These are phyloP conservation scores for Corythoichthys intestinalis DNA, from an alignment of 2,113 vertebrate genomes.

Conservation along the genomic window DNA sequence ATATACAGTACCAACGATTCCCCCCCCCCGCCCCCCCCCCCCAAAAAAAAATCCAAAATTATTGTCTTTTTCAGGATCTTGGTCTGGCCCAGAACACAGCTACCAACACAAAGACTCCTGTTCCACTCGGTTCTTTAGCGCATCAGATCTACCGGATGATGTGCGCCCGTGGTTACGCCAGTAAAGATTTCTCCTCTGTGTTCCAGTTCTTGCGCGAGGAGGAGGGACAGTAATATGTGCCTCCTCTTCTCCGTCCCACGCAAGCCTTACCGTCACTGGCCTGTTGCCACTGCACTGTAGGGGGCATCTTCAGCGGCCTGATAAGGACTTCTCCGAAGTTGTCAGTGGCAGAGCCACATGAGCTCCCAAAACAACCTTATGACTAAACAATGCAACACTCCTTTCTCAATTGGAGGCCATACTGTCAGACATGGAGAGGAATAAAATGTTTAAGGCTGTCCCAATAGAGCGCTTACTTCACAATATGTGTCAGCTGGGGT, in stretches of 20 bases:
- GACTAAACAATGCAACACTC: conserved; percentile 51
- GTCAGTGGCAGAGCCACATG: conserved; percentile 22
- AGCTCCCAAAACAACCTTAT: conserved; percentile 14
- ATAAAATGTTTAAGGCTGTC: conserved; percentile 2
- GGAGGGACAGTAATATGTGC: conserved; percentile 74
- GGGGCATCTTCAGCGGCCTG: conserved; percentile 31
- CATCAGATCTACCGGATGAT: conserved; percentile 97
- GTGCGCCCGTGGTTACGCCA: conserved; percentile 91
- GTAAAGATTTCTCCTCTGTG: conserved; percentile 96
- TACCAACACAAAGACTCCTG: conserved; percentile 88
- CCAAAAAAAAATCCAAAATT: background rate
- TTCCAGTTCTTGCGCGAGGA: conserved; percentile 98
- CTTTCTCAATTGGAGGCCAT: conserved; percentile 29
- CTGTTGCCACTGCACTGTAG: conserved; percentile 31
- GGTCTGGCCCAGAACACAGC: conserved; percentile 93
- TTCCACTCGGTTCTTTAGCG: conserved; percentile 86
- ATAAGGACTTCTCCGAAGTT: conserved; percentile 27
- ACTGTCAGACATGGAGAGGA: conserved; percentile 15
- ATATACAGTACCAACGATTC: too few relatives aligned
- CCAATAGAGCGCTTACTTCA: background rate
- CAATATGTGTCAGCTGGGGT: background rate
- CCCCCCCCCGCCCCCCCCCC: too few relatives aligned
- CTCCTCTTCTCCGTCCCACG: conserved; percentile 43
- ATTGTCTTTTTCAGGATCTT: conserved; percentile 79
- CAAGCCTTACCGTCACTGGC: conserved; percentile 35